Evolutionary conservation across 2,113 vertebrate genomes (phyloP).

Genomic region (Cyanocitta stelleri): DNA sequence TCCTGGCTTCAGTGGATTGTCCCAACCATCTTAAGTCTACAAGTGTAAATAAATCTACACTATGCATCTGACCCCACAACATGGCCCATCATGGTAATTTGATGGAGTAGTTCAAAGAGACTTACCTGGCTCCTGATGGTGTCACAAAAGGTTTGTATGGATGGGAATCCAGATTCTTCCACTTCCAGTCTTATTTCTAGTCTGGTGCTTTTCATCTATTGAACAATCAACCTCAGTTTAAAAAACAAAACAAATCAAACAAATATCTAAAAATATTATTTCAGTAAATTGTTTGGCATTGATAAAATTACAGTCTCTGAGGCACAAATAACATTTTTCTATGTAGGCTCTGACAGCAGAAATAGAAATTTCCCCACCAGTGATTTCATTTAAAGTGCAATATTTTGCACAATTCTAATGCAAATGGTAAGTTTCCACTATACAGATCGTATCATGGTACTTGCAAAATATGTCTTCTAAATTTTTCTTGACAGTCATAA

Average conservation of each 20-base stretch:
- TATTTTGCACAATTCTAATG: neutral
- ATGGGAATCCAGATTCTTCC: neutral
- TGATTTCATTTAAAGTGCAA: neutral
- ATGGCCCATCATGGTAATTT: neutral
- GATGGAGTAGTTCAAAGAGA: neutral
- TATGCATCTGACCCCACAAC: neutral
- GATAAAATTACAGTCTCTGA: neutral
- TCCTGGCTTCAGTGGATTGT: neutral
- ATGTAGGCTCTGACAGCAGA: neutral
- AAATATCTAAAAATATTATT: neutral
- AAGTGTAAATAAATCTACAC: neutral
- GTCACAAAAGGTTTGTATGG: neutral
- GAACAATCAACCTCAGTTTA: neutral
- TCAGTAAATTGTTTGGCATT: neutral
- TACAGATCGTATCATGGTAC: neutral
- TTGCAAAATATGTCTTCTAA: slow-evolving; percentile 13
- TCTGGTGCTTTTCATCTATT: neutral
- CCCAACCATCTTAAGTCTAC: neutral
- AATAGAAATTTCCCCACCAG: neutral
- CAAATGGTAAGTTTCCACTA: neutral
- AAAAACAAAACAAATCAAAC: neutral
- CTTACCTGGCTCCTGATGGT: neutral
- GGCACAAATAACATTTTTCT: neutral
- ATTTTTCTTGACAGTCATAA: slow-evolving; percentile 22
- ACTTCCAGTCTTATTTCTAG: neutral